Conservation (phyloP, 2,797 vertebrate genomes). For the Chromobotia macracanthus region DNA sequence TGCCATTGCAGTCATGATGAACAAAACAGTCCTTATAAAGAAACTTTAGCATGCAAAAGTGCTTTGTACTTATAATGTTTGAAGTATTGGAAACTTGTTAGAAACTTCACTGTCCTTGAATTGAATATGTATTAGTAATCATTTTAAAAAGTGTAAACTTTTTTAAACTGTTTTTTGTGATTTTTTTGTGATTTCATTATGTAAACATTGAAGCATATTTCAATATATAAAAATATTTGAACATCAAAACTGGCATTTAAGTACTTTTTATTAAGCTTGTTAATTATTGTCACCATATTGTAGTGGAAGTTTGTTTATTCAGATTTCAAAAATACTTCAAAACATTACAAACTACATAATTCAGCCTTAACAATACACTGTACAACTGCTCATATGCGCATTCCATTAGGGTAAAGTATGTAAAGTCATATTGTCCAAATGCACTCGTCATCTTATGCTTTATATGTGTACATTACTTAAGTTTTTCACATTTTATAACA, state of each 20-base stretch:
- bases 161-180: too few species aligned
- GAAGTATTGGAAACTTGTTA: background rate
- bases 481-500: too few species aligned
- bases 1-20: slow-evolving; percentile 61
- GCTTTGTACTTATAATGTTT: background rate
- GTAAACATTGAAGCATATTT: background rate
- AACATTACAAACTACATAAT: background rate
- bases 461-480: too few species aligned
- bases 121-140: background rate
- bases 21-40: slow-evolving; percentile 7
- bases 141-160: too few species aligned
- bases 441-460: background rate
- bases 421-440: background rate
- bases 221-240: background rate
- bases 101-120: background rate
- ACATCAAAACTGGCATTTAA: background rate
- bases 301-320: background rate
- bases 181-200: background rate
- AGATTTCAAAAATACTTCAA: background rate
- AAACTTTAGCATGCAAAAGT: background rate
- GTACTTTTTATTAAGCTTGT: background rate
- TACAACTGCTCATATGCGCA: background rate
- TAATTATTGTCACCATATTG: background rate
- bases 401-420: background rate
- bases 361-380: background rate